These are phyloP conservation scores for Ailuropoda melanoleuca DNA, from an alignment of 2,113 vertebrate species.

Conservation along the genomic window DNA sequence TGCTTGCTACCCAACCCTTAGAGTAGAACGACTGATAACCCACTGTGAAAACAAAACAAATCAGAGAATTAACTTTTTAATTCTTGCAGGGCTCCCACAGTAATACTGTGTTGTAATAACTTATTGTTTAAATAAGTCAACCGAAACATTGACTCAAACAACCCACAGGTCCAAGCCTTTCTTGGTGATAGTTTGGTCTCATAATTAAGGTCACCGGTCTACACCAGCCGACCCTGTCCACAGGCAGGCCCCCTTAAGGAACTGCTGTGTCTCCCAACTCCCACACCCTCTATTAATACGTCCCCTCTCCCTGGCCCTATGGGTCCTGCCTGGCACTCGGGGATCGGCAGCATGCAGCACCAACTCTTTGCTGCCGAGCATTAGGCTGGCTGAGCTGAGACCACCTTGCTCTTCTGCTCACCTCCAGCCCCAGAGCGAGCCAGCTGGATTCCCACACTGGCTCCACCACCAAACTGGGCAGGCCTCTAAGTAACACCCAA, in stretches of 20 bases:
- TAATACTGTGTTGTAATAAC: background rate
- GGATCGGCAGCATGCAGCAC: background rate
- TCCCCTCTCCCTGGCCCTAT: too few species aligned
- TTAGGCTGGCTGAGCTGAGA: fast-evolving
- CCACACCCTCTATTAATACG: background rate
- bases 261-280: background rate
- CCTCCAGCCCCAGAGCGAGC: background rate
- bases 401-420: background rate
- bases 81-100: background rate
- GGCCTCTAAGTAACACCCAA: conserved; percentile 1
- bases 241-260: background rate
- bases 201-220: background rate
- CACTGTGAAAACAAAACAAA: fast-evolving
- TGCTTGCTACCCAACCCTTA: fast-evolving
- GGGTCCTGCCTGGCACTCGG: background rate
- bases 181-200: background rate
- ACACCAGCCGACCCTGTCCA: background rate
- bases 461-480: background rate
- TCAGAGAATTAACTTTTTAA: background rate
- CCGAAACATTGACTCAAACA: fast-evolving
- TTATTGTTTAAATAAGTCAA: background rate
- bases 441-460: background rate
- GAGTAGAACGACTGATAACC: fast-evolving
- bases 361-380: background rate
- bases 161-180: background rate